Evolutionary conservation across 1,140 invertebrate genomes (phyloP), one percentile per base, ranked within the genome.

Genomic region (Chrysomallon squamiferum): DNA sequence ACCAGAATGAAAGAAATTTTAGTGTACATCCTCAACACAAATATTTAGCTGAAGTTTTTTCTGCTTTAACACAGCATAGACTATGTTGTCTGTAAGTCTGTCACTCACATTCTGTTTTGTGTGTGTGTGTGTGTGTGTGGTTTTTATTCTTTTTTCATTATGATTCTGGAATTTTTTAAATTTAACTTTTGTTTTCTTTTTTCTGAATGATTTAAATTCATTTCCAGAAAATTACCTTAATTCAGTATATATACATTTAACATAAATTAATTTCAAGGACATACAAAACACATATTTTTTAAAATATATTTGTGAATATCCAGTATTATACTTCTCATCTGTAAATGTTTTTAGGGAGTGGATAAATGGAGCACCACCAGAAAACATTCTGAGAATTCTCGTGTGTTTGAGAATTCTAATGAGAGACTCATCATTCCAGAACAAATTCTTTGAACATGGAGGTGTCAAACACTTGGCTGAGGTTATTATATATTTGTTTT

Each of bases 371-470:
- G 74, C 82, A 32, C 74, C 78, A 22, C 74, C 75, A 64, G 81
- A 85, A 59, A 81, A 78, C 62, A 76, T 85, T 32, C 68, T 84
- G 18, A 68, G 76, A 18, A 68, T 85, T 30, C 52, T 85, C 29
- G 74, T 79, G 29, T 83, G 78, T 66, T 60, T 85, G n/a, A 72
- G 84, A 30, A 84, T 85, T 18, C 54, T 84, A 29, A 77, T 84
- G 73, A 69, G 84, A 45, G 84, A 85, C 62, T 58, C 66, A 0
- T 52, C 62, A 9, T 84, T 76, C 65, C 83, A 84, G 68, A 77
- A 76, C 60, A 50, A 71, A 18, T 84, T 85, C 66, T 79, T 78
- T 63, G 58, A 76, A 25, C 62, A 78, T 13, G 71, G 66, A 45
- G 81, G 77, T 29, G 69, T 82, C 25, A 78, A 74, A 50, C 69